phyloP scores from a whole-genome alignment of 2,113 vertebrate species.

The Telmatochromis bifrenatus region DNA sequence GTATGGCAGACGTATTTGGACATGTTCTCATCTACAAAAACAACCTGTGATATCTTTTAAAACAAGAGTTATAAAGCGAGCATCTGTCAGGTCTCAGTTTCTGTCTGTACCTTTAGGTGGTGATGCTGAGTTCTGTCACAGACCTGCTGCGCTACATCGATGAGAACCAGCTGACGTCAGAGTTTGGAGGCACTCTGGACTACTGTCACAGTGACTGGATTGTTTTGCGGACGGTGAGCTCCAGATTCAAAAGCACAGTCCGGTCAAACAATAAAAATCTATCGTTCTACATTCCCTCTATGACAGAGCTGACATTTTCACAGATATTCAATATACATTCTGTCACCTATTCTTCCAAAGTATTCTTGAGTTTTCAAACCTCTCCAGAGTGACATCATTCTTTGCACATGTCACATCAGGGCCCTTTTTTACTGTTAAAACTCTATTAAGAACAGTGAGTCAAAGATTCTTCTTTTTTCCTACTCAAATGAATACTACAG shows the following conservation, averaged over 20 bases:
- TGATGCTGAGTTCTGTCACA: constrained; percentile 97
- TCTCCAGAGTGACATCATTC: background rate
- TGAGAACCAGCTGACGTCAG: constrained; percentile 89
- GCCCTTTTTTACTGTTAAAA: background rate
- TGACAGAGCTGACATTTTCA: background rate
- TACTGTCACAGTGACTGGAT: constrained; percentile 97
- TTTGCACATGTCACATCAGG: background rate
- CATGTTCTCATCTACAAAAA: background rate
- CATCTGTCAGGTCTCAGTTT: background rate
- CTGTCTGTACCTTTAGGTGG: constrained; percentile 74
- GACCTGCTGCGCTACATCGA: constrained; percentile 91
- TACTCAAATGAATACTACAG: background rate
- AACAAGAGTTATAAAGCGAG: background rate
- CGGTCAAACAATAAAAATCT: background rate
- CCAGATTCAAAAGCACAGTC: background rate
- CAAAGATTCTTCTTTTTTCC: background rate
- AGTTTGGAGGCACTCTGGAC: constrained; percentile 93
- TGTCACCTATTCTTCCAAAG: background rate
- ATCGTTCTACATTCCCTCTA: accelerated
- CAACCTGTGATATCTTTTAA: background rate
- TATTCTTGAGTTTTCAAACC: background rate
- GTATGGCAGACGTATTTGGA: accelerated
- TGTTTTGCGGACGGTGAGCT: constrained; percentile 86
- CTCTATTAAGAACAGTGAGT: background rate
- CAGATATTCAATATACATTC: background rate